Evolutionary conservation across 1,140 invertebrate genomes (phyloP).

Genomic region (Alviniconcha marisindica): DNA sequence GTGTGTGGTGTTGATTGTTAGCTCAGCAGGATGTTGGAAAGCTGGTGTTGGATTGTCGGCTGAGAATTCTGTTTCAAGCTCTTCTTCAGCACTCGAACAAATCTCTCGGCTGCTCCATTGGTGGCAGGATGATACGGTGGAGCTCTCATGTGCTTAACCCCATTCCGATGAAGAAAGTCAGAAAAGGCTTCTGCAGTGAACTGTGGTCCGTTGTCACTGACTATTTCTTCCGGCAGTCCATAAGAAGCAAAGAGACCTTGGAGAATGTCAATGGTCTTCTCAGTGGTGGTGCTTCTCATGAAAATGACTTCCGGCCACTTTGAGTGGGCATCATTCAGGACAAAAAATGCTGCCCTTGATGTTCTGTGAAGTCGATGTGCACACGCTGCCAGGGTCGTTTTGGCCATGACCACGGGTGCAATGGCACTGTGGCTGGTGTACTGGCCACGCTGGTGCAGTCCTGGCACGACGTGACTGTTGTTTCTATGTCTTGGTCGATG

Average conservation of each 20-base stretch:
- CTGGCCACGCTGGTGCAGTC: slow-evolving; percentile 64
- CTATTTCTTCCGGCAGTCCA: slow-evolving; percentile 67
- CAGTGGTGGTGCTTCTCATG: slow-evolving; percentile 43
- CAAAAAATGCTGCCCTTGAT: slow-evolving; percentile 32
- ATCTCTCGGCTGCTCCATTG: slow-evolving; percentile 52
- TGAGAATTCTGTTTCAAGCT: not conserved
- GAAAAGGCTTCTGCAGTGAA: slow-evolving; percentile 68
- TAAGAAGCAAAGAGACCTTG: slow-evolving; percentile 35
- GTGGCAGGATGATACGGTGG: not conserved
- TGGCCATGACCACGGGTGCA: slow-evolving; percentile 56
- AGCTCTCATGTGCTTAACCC: slow-evolving; percentile 53
- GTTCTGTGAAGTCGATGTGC: slow-evolving; percentile 62
- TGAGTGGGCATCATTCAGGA: slow-evolving; percentile 76
- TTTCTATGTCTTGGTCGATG: slow-evolving; percentile 75
- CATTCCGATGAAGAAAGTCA: slow-evolving; percentile 58
- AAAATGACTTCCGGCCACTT: slow-evolving; percentile 78
- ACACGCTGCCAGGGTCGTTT: slow-evolving; percentile 44
- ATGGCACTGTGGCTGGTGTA: slow-evolving; percentile 38
- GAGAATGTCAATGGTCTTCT: slow-evolving; percentile 42
- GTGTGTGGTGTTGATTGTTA: not conserved
- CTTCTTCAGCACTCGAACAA: slow-evolving; percentile 49
- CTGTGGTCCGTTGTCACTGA: slow-evolving; percentile 68
- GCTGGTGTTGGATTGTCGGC: not conserved
- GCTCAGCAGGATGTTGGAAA: not conserved
- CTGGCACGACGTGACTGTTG: slow-evolving; percentile 67